phyloP scores from a whole-genome alignment of 37 sponge, comb jelly and placozoan genomes.

The Theonella swinhoei region DNA sequence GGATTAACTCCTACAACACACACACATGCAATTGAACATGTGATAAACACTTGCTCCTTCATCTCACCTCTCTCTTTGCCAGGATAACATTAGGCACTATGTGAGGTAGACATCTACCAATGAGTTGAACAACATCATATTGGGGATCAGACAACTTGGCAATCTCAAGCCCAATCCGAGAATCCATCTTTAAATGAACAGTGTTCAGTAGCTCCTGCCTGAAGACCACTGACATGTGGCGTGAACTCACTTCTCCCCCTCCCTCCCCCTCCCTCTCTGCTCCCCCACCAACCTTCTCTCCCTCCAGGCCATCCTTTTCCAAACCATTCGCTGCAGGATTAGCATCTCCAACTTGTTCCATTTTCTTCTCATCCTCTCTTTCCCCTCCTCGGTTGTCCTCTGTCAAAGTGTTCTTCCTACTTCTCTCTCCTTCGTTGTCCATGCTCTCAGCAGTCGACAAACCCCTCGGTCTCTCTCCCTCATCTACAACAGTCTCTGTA shows the following conservation, averaged over 20 bases:
- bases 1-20: slow-evolving; percentile 79
- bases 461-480: background rate
- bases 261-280: slow-evolving; percentile 8
- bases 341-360: background rate
- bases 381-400: slow-evolving; percentile 17
- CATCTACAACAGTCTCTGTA: slow-evolving; percentile 18
- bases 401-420: background rate
- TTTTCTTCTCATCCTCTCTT: background rate
- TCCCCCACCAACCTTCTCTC: background rate
- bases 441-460: background rate
- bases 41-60: no score
- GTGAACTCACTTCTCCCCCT: background rate
- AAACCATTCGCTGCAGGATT: background rate
- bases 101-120: slow-evolving; percentile 74
- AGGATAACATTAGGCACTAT: slow-evolving; percentile 78
- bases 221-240: slow-evolving; percentile 72
- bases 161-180: slow-evolving; percentile 66
- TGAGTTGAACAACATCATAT: slow-evolving; percentile 49
- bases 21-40: slow-evolving; percentile 1
- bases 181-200: slow-evolving; percentile 46
- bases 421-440: background rate
- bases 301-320: background rate
- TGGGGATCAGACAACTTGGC: slow-evolving; percentile 61
- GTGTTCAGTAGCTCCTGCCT: slow-evolving; percentile 65
- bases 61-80: slow-evolving; percentile 87